phyloP scores from a whole-genome alignment of 2,888 invertebrate genomes.

The Meandrusa payeni region DNA sequence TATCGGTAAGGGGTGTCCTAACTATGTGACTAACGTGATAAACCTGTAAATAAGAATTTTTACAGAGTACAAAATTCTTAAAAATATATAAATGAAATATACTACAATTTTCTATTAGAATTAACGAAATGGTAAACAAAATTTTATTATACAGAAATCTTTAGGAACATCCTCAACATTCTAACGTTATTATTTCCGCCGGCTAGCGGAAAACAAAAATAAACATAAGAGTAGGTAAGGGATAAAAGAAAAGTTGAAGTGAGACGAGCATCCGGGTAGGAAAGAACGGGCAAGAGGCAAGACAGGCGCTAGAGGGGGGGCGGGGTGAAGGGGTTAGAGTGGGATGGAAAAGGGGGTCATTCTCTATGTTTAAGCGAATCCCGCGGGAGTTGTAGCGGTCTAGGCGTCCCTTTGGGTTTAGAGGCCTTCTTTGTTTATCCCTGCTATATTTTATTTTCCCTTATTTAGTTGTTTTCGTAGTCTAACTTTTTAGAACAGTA shows the following conservation, averaged over 20 bases:
- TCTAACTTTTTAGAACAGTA: neutral
- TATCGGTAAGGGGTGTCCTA: too few species aligned
- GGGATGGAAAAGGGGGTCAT: constrained; percentile 35
- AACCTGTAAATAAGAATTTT: too few species aligned
- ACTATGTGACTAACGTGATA: too few species aligned
- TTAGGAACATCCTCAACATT: constrained; percentile 45
- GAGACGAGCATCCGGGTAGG: constrained; percentile 69
- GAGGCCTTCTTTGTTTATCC: constrained; percentile 64
- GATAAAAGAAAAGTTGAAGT: constrained; percentile 76
- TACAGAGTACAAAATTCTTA: too few species aligned
- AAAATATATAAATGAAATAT: too few species aligned
- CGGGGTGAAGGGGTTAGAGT: constrained; percentile 28
- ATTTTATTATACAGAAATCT: too few species aligned
- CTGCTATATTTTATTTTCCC: constrained; percentile 59
- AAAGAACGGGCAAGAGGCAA: constrained; percentile 43
- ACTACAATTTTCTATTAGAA: too few species aligned
- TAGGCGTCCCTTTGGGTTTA: constrained; percentile 47
- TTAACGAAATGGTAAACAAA: too few species aligned
- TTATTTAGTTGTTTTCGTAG: constrained; percentile 44
- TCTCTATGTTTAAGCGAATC: constrained; percentile 48
- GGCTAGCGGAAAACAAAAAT: constrained; percentile 78
- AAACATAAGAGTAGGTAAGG: constrained; percentile 72
- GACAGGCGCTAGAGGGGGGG: constrained; percentile 33
- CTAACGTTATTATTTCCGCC: constrained; percentile 69
- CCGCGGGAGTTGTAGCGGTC: constrained; percentile 39